These are phyloP conservation scores for Saccostrea glomerata DNA, from an alignment of 1,140 invertebrate species.

Conservation along the genomic window DNA sequence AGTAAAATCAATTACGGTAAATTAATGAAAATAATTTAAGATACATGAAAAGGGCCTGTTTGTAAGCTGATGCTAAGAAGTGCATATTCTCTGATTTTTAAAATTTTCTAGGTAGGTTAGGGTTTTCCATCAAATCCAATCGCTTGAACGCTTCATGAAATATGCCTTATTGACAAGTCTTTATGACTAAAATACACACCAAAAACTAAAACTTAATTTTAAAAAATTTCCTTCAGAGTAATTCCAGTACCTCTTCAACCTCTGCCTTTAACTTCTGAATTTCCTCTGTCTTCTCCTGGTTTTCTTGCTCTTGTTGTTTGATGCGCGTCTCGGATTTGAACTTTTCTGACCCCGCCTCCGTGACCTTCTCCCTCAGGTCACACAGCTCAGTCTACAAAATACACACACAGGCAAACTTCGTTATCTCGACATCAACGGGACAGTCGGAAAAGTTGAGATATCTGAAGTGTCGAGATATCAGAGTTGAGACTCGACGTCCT, in stretches of 20 bases:
- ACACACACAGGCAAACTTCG: no score
- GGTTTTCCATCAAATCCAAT: no score
- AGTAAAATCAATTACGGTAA: not conserved
- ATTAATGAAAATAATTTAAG: not conserved
- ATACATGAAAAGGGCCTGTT: not conserved
- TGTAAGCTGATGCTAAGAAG: no score
- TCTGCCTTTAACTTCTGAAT: conserved; percentile 68
- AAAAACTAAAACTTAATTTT: no score
- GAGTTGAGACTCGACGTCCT: no score
- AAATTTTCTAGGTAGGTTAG: not conserved
- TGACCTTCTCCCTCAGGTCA: conserved; percentile 75
- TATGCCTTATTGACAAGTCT: no score
- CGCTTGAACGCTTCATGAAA: no score
- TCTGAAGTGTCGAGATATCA: no score
- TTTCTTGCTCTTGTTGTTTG: conserved; percentile 70
- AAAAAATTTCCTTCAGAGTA: not conserved
- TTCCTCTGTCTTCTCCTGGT: conserved; percentile 66
- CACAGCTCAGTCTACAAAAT: conserved; percentile 73
- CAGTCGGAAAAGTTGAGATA: no score
- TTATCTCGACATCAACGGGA: no score
- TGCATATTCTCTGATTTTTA: no score
- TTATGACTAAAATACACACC: no score
- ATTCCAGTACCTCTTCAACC: conserved; percentile 78
- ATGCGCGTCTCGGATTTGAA: conserved; percentile 73
- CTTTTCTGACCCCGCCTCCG: conserved; percentile 71